These are phyloP conservation scores for Pavo muticus DNA, from an alignment of 2,113 vertebrate genomes.

Conservation along the genomic window DNA sequence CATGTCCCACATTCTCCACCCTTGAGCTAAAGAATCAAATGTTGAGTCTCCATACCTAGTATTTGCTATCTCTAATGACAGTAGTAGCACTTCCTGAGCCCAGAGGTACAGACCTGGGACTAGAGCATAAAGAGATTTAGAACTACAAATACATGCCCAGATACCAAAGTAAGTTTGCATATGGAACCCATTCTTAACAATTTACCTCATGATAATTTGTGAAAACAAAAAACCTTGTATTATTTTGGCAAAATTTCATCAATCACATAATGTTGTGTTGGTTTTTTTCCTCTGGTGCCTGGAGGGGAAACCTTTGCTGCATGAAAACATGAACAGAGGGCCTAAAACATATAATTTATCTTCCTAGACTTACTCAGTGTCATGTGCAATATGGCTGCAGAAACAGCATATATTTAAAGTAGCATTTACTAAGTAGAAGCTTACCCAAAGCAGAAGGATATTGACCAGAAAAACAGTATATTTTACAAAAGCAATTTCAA, in stretches of 20 bases:
- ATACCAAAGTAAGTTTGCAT: background rate
- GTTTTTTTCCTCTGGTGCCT: background rate
- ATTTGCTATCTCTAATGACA: background rate
- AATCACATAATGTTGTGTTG: background rate
- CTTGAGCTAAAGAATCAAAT: background rate
- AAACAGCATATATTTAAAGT: background rate
- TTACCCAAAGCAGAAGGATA: background rate
- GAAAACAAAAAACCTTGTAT: background rate
- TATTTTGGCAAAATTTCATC: background rate
- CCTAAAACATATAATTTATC: background rate
- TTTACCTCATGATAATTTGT: background rate
- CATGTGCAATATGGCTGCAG: background rate
- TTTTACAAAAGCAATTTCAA: background rate
- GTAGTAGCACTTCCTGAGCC: background rate
- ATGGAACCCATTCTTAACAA: background rate
- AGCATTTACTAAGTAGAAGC: background rate
- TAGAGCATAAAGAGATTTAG: background rate
- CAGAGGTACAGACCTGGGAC: fast-evolving
- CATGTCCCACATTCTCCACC: fast-evolving
- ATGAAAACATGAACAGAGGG: background rate
- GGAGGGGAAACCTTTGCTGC: background rate
- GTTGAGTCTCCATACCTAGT: background rate
- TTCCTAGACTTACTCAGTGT: background rate
- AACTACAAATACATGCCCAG: background rate
- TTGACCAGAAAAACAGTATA: background rate